These are phyloP conservation scores for Epicauta chinensis DNA, from an alignment of 1,140 invertebrate genomes.

Conservation along the genomic window DNA sequence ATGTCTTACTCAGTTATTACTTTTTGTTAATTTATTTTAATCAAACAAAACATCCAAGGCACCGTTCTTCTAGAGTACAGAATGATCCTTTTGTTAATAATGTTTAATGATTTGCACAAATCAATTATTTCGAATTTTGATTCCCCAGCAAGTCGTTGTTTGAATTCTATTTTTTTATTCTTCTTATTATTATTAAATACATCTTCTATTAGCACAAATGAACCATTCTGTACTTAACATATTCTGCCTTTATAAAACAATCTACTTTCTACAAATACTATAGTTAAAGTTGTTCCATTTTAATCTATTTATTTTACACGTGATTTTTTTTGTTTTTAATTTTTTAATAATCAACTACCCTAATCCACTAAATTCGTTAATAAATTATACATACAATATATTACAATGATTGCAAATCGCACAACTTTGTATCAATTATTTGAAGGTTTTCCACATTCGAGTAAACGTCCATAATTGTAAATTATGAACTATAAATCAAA, in stretches of 20 bases:
- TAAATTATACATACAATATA: constrained; percentile 38
- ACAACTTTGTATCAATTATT: constrained; percentile 27
- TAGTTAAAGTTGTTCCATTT: constrained; percentile 22
- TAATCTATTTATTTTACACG: constrained; percentile 23
- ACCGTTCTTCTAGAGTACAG: constrained; percentile 32
- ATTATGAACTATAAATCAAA: too few relatives aligned
- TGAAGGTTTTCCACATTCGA: too few relatives aligned
- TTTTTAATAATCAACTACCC: constrained; percentile 29
- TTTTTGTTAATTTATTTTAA: constrained; percentile 29
- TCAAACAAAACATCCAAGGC: constrained; percentile 40
- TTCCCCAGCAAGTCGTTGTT: too few relatives aligned
- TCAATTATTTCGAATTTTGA: too few relatives aligned
- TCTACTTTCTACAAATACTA: constrained; percentile 22
- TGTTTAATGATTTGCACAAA: neutral
- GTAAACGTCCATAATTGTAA: too few relatives aligned
- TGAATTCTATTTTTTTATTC: too few relatives aligned
- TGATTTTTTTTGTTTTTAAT: neutral
- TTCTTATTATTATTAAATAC: too few relatives aligned
- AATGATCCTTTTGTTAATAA: constrained; percentile 20
- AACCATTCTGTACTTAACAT: constrained; percentile 27
- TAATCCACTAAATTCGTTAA: constrained; percentile 28
- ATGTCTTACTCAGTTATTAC: neutral
- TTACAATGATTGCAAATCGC: constrained; percentile 40
- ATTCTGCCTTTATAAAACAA: constrained; percentile 33
- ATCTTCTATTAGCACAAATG: neutral